Conservation (phyloP, 2,797 vertebrate genomes). For the Acipenser transmontanus region DNA sequence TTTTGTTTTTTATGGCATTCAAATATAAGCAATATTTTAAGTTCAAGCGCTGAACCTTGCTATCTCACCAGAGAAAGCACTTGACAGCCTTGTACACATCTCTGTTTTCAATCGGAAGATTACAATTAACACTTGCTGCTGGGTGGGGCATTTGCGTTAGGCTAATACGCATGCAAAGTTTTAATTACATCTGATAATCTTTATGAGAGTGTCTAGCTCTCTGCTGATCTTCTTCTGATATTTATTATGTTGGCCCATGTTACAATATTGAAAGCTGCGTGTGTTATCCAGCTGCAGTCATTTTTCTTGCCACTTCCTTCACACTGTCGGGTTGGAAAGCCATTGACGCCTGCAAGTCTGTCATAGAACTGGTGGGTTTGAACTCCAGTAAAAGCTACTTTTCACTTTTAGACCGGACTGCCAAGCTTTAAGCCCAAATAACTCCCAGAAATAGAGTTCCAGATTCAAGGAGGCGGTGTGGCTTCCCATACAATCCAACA, state of each 20-base stretch:
- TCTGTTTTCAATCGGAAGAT: slow-evolving; percentile 45
- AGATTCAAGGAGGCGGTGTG: slow-evolving; percentile 32
- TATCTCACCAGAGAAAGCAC: neutral
- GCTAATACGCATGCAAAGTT: slow-evolving; percentile 54
- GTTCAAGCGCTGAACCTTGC: no score
- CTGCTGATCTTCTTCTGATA: slow-evolving; percentile 58
- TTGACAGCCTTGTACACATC: slow-evolving; percentile 27
- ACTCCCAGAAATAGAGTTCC: slow-evolving; percentile 38
- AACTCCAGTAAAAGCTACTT: slow-evolving; percentile 41
- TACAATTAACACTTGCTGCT: slow-evolving; percentile 46
- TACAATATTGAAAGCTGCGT: slow-evolving; percentile 53
- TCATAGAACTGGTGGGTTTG: slow-evolving; percentile 41
- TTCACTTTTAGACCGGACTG: slow-evolving; percentile 43
- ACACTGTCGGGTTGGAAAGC: slow-evolving; percentile 45
- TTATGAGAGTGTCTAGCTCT: slow-evolving; percentile 56
- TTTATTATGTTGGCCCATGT: slow-evolving; percentile 53
- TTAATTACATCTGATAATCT: slow-evolving; percentile 57
- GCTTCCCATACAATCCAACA: slow-evolving; percentile 42
- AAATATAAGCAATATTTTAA: no score
- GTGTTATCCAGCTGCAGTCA: slow-evolving; percentile 61
- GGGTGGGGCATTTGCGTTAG: slow-evolving; percentile 41
- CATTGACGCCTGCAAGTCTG: slow-evolving; percentile 65
- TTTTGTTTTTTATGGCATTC: no score
- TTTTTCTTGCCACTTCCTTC: slow-evolving; percentile 46
- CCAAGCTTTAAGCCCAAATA: slow-evolving; percentile 29